Evolutionary conservation across 2,797 vertebrate genomes (phyloP).

Genomic region (Chelidonichthys spinosus): DNA sequence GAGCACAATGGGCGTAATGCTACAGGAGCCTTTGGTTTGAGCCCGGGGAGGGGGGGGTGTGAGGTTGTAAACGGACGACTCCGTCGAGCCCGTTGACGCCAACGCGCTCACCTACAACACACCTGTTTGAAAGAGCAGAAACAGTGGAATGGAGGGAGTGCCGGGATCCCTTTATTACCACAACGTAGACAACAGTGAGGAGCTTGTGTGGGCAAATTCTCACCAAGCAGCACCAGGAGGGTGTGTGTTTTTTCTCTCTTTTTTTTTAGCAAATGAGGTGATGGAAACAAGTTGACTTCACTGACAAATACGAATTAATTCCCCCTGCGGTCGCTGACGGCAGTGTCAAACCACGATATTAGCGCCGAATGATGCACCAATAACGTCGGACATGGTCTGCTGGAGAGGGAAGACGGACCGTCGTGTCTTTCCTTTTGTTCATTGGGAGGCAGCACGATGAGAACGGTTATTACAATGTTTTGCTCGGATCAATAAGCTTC

Average conservation of each 20-base stretch:
- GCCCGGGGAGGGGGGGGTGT: not conserved
- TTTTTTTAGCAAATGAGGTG: not conserved
- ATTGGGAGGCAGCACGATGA: conserved; percentile 18
- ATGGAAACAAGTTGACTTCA: conserved; percentile 43
- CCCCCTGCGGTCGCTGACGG: conserved; percentile 27
- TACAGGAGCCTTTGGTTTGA: conserved; percentile 45
- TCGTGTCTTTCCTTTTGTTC: conserved; percentile 13
- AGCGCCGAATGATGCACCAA: conserved; percentile 19
- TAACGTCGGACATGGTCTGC: conserved; percentile 6
- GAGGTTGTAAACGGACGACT: conserved; percentile 32
- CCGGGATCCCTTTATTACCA: no score
- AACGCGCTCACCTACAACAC: conserved; percentile 28
- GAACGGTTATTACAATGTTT: conserved; percentile 34
- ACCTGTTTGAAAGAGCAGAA: conserved; percentile 30
- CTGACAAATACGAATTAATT: conserved; percentile 13
- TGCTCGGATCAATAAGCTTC: conserved; percentile 42
- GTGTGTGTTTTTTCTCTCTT: conserved; percentile 2
- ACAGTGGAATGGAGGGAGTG: not conserved
- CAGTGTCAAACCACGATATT: conserved; percentile 38
- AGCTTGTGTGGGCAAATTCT: conserved; percentile 18
- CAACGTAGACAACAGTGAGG: no score
- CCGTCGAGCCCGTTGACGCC: conserved; percentile 17
- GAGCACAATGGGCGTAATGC: conserved; percentile 18
- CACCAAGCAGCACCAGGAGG: conserved; percentile 17
- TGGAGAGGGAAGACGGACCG: conserved; percentile 9